phyloP scores from a whole-genome alignment of 1,140 invertebrate species.

The Hormaphis cornu region DNA sequence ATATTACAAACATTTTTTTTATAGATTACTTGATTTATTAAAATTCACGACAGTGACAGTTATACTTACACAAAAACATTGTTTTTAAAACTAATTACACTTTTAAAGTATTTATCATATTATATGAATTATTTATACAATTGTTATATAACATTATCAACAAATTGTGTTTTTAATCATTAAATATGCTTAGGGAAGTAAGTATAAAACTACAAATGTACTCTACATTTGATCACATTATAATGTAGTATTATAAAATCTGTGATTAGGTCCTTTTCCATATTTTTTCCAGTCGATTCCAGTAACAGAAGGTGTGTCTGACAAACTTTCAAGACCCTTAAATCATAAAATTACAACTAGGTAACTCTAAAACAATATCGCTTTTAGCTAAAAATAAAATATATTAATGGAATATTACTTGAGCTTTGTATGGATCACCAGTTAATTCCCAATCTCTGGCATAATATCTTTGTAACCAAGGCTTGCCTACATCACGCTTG shows the following conservation, averaged over 20 bases:
- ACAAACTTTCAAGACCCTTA: conserved; percentile 16
- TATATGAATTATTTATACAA: background rate
- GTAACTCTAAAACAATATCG: background rate
- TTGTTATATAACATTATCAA: background rate
- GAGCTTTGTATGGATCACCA: conserved; percentile 16
- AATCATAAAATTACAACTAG: background rate
- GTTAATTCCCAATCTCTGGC: conserved; percentile 25
- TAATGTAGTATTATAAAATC: background rate
- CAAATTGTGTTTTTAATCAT: background rate
- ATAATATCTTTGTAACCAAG: conserved; percentile 20
- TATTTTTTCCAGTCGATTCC: conserved; percentile 18
- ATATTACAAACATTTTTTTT: no score
- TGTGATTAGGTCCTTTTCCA: conserved; percentile 1
- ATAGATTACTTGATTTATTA: no score
- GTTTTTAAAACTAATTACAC: background rate
- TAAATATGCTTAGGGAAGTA: background rate
- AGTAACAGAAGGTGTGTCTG: background rate
- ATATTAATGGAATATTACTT: background rate
- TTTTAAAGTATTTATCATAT: background rate
- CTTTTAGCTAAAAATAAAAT: background rate
- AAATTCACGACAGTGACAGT: no score
- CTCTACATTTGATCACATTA: background rate
- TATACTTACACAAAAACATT: no score
- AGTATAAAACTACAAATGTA: background rate
- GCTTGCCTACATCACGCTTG: background rate